These are phyloP conservation scores for Ridgeia piscesae DNA, from an alignment of 1,140 invertebrate species.

Conservation along the genomic window DNA sequence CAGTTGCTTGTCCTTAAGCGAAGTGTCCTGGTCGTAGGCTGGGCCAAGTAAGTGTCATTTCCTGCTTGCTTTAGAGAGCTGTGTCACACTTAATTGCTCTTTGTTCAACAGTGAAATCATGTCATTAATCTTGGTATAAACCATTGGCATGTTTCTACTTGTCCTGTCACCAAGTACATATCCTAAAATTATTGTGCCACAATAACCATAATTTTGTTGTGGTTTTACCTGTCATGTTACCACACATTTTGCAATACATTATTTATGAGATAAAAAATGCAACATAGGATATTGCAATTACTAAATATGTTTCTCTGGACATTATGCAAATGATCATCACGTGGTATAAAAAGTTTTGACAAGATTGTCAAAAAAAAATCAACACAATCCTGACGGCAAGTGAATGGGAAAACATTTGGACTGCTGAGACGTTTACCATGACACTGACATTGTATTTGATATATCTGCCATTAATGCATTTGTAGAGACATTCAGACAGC, in stretches of 20 bases:
- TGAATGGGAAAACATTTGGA: background rate
- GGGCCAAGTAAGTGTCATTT: constrained; percentile 48
- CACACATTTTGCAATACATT: background rate
- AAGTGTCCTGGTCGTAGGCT: constrained; percentile 51
- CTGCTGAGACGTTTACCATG: background rate
- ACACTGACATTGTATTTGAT: background rate
- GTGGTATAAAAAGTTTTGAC: too few species aligned
- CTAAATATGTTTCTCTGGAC: background rate
- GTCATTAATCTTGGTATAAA: background rate
- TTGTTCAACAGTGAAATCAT: background rate
- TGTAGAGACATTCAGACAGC: background rate
- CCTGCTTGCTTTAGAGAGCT: background rate
- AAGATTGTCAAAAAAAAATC: too few species aligned
- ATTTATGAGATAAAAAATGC: background rate
- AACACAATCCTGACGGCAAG: too few species aligned
- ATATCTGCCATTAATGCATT: background rate
- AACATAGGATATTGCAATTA: background rate
- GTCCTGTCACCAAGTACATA: too few species aligned
- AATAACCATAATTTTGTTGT: too few species aligned
- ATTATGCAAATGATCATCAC: too few species aligned
- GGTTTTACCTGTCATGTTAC: too few species aligned
- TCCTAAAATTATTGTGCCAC: too few species aligned
- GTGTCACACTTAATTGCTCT: background rate
- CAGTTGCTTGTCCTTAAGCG: constrained; percentile 53
- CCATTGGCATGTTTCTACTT: background rate